A percentile compares a stretch with the other conserved stretches of the same genome.
These are phyloP conservation scores for Coenonympha glycerion DNA, from an alignment of 2,888 invertebrate genomes.

Conservation along the genomic window DNA sequence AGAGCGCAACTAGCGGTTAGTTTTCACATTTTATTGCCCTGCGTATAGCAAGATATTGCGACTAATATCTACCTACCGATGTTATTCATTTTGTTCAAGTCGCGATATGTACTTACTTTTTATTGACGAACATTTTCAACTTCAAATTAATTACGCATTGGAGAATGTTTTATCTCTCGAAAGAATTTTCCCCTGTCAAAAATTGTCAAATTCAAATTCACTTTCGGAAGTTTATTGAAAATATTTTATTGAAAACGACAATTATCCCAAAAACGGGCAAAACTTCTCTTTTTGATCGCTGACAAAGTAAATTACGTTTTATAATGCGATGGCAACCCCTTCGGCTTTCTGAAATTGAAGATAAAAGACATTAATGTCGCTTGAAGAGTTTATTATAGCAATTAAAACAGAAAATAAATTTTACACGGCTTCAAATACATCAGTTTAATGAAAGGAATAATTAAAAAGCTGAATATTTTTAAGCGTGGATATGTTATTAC, in stretches of 20 bases:
- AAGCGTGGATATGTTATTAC: too few relatives aligned
- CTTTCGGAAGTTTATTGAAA: conserved; percentile 61
- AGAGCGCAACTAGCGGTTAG: too few relatives aligned
- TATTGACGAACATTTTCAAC: not conserved
- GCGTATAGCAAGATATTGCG: too few relatives aligned
- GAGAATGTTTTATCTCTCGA: conserved; percentile 33
- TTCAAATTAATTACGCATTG: conserved; percentile 1
- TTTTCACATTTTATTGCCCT: too few relatives aligned
- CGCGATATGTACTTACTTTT: too few relatives aligned
- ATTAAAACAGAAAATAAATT: not conserved
- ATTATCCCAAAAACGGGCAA: conserved; percentile 49
- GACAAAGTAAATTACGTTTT: conserved; percentile 58
- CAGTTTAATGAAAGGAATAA: too few relatives aligned
- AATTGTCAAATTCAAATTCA: conserved; percentile 60
- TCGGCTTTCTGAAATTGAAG: conserved; percentile 34
- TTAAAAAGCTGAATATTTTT: too few relatives aligned
- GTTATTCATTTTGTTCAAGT: too few relatives aligned
- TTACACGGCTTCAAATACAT: not conserved
- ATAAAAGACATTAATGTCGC: conserved; percentile 26
- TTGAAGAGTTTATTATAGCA: conserved; percentile 15
- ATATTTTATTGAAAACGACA: conserved; percentile 62
- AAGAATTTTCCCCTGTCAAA: conserved; percentile 58
- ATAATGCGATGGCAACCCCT: conserved; percentile 40
- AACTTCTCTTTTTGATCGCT: conserved; percentile 60
- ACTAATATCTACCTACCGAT: too few relatives aligned